Evolutionary conservation across 2,888 invertebrate genomes (phyloP), one percentile per base, ranked within the genome.

Genomic region (Synanthedon myopaeformis): DNA sequence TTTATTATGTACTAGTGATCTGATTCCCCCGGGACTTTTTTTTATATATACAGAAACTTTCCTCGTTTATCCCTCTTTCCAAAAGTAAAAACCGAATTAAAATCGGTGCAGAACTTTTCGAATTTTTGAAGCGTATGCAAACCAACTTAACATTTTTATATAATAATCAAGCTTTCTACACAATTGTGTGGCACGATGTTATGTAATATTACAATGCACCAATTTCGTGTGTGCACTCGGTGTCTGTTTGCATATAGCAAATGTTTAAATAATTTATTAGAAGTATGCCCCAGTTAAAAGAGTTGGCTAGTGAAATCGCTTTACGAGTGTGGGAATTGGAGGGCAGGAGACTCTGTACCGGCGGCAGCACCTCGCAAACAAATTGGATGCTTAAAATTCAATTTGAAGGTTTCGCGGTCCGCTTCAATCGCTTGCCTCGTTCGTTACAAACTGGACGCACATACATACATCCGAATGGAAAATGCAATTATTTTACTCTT

Each of bases 321-420:
- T 81, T 78, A 81, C 72, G 75, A 74, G 74, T 76, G 77, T 75
- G 76, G 75, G 70, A 76, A 74, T 65, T 64, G 56, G 62, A 64
- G 66, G 57, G 57, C 52, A 57, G 55, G 55, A 60, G 71, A 70
- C 69, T 69, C 57, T 54, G 59, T 59, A 49, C 53, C 42, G 53
- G 54, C 55, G 53, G 55, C 76, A 70, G 76, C 71, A 70, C 74
- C 71, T 76, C 71, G 74, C 79, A 82, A 86, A 85, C 86, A 85
- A 85, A 86, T 86, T 86, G 86, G 82, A 86, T 82, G 83, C 86
- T 85, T 86, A 85, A 86, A 86, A 86, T 86, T 86, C 86, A 86
- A 86, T 86, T 85, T 84, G 76, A 84, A 85, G 84, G 86, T 85
- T 86, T 85, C 82, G 83, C 82, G 86, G 86, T 81, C 76, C 79